Conservation (phyloP, 2,113 vertebrate genomes). For the Heterochromis multidens region DNA sequence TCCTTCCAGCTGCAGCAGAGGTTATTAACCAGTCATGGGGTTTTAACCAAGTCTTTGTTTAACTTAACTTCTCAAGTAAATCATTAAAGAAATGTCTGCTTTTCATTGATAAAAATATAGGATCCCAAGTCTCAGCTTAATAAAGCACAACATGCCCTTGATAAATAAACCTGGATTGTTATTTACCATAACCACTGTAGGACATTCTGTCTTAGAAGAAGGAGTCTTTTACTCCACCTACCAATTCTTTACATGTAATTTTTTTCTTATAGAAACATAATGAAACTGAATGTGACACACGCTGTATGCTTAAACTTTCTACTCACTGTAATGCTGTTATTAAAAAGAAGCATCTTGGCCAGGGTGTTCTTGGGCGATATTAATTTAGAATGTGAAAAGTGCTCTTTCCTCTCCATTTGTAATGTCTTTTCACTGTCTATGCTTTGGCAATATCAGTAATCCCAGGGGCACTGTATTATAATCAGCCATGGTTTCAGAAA, state of each 20-base stretch:
- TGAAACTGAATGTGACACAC: not conserved
- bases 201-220: not conserved
- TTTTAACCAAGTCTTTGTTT: constrained; percentile 53
- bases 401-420: not conserved
- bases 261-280: not conserved
- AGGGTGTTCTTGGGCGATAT: not conserved
- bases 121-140: not conserved
- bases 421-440: not conserved
- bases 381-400: not conserved
- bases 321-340: not conserved
- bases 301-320: not conserved
- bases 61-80: constrained; percentile 22
- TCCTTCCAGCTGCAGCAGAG: constrained; percentile 12
- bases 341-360: not conserved
- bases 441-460: not conserved
- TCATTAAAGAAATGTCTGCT: constrained; percentile 37
- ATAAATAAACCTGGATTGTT: constrained; percentile 5
- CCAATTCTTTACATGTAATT: not conserved
- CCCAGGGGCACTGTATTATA: not conserved
- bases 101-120: not conserved
- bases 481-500: not conserved
- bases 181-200: not conserved
- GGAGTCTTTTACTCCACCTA: not conserved
- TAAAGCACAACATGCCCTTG: constrained; percentile 3
- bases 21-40: constrained; percentile 14